These are phyloP conservation scores for Lasius platythorax DNA, from an alignment of 2,888 invertebrate genomes.

Conservation along the genomic window DNA sequence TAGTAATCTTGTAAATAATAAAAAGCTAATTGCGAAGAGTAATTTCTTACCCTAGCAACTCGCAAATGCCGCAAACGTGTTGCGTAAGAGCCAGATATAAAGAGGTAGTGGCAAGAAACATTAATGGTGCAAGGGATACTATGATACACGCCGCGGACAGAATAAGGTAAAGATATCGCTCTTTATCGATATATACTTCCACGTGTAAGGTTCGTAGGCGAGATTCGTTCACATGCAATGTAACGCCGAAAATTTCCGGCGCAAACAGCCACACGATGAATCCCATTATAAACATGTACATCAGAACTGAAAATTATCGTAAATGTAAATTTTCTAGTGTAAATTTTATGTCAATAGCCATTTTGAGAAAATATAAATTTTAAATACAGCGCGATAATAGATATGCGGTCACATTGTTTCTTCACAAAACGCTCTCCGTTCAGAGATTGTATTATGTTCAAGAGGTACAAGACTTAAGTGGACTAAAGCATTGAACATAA, in stretches of 20 bases:
- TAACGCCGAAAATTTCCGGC: constrained; percentile 14
- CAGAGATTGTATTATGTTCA: neutral
- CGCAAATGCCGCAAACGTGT: constrained; percentile 38
- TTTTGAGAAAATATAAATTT: neutral
- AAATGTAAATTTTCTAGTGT: neutral
- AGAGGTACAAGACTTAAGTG: neutral
- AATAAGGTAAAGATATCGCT: neutral
- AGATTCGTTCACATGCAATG: constrained; percentile 18
- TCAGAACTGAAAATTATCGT: constrained; percentile 24
- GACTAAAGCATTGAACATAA: neutral
- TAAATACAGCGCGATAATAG: neutral
- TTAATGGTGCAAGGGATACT: neutral
- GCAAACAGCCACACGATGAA: neutral
- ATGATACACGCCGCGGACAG: neutral
- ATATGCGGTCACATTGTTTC: neutral
- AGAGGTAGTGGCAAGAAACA: neutral
- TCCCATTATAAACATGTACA: neutral
- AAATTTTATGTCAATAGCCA: neutral
- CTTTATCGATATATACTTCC: neutral
- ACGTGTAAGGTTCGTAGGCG: neutral
- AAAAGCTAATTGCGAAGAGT: neutral
- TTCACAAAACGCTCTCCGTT: too few species aligned
- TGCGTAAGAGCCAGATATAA: neutral
- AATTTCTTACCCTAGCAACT: constrained; percentile 30
- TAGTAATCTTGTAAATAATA: neutral